A percentile compares a stretch with the other conserved stretches of the same genome.
These are phyloP conservation scores for Stenolophus ochropezus DNA, from an alignment of 2,888 invertebrate genomes.

Conservation along the genomic window DNA sequence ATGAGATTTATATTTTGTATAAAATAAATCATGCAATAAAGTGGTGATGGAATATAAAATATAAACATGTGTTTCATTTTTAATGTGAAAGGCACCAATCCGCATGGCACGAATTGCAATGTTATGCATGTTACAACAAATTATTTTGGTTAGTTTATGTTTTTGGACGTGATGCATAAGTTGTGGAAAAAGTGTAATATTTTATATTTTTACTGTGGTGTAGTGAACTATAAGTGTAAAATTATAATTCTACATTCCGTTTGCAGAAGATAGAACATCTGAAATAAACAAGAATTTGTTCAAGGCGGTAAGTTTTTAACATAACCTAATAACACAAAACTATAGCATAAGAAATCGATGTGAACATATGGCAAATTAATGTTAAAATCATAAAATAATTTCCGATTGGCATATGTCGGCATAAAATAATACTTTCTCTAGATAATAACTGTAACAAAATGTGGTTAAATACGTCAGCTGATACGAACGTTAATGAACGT, in stretches of 20 bases:
- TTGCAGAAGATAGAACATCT: neutral
- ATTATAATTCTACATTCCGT: neutral
- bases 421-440: constrained; percentile 3
- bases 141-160: neutral
- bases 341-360: neutral
- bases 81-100: neutral
- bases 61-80: neutral
- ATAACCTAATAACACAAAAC: neutral
- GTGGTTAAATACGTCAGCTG: no score
- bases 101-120: neutral
- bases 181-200: neutral
- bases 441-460: neutral
- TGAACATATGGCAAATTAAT: neutral
- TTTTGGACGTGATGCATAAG: neutral
- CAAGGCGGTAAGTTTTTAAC: neutral
- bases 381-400: neutral
- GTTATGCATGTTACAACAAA: no score
- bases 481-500: no score
- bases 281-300: neutral
- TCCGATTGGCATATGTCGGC: neutral
- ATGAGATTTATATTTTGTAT: constrained; percentile 57
- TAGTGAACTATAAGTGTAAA: neutral
- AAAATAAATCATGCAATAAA: constrained; percentile 58
- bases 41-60: constrained; percentile 57
- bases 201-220: neutral